Evolutionary conservation across 2,888 invertebrate genomes (phyloP), one percentile per base, ranked within the genome.

Genomic region (Drosophila suboccidentalis): DNA sequence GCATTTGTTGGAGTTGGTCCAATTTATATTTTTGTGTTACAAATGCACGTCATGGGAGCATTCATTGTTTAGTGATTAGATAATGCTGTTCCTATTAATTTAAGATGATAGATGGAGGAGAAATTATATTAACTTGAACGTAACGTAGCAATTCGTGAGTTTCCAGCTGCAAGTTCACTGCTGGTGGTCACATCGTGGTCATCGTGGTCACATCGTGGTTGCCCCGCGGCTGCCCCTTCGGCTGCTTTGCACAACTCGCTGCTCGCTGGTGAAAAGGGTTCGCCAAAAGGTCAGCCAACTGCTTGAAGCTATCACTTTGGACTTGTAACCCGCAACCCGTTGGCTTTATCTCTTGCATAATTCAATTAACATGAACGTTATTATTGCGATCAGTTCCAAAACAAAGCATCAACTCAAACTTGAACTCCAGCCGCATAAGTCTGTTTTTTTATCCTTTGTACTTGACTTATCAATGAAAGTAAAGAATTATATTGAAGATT

Each of bases 281-380:
- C 58, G 64, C 83, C 83, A 49, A 86, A 78, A 88, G 84, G 89
- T 88, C 84, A 80, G 65, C 34, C 68, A 68, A 63, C 68, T 54
- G 22, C 63, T 51, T 61, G 55, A 22, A 58, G 58, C 63, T 53
- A 76, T 72, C 65, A 65, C 34, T 63, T 44, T 58, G 53, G 60
- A 63, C 54, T 63, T 70, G 71, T 79, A 73, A 81, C 69, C 71
- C 67, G 71, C 74, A 73, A 81, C 69, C 71, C 65, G 75, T 78
- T 87, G 67, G 79, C 76, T 63, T 64, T 53, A 59, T 34, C 54
- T 69, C 73, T 84, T 84, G 71, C 89, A 86, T 84, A 86, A 84
- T 78, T 86, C 73, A 72, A 74, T 83, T 86, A 88, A 78, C 53
- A 63, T 75, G 39, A 47, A 69, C 57, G 17, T 71, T 61, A 62